Percentiles rank a stretch among this genome's conserved stretches.
Conservation (phyloP, 2,113 vertebrate genomes). For the Arothron firmamentum region DNA sequence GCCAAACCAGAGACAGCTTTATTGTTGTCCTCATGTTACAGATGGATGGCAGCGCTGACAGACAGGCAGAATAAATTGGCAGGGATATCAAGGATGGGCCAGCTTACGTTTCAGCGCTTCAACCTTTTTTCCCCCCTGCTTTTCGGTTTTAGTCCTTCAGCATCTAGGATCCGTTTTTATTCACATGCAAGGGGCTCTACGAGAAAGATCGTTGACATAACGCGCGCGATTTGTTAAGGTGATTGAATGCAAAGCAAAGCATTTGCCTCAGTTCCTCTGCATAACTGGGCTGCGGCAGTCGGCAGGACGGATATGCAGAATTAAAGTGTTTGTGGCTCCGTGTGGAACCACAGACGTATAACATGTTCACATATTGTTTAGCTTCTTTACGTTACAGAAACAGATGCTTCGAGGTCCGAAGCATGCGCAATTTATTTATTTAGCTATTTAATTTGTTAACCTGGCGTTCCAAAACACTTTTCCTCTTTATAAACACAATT, state of each 20-base stretch:
- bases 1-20: slow-evolving; percentile 55
- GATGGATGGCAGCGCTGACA: slow-evolving; percentile 68
- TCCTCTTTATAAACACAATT: too few species aligned
- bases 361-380: not conserved
- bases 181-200: slow-evolving; percentile 31
- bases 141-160: slow-evolving; percentile 7
- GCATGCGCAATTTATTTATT: not conserved
- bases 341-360: not conserved
- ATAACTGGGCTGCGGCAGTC: slow-evolving; percentile 23
- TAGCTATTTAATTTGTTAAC: too few species aligned
- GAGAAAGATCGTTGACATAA: slow-evolving; percentile 17
- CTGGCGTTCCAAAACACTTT: too few species aligned
- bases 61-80: slow-evolving; percentile 67
- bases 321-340: not conserved
- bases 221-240: slow-evolving; percentile 37
- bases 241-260: slow-evolving; percentile 45
- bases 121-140: slow-evolving; percentile 10
- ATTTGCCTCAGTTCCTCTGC: slow-evolving; percentile 35
- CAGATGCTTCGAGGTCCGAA: not conserved
- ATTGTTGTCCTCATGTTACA: slow-evolving; percentile 67
- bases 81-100: slow-evolving; percentile 54
- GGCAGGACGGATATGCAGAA: not conserved
- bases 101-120: slow-evolving; percentile 58
- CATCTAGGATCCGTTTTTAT: slow-evolving; percentile 57
- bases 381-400: not conserved